These are phyloP conservation scores for Brachypalpus laphriformis DNA, from an alignment of 2,888 invertebrate species.

Conservation along the genomic window DNA sequence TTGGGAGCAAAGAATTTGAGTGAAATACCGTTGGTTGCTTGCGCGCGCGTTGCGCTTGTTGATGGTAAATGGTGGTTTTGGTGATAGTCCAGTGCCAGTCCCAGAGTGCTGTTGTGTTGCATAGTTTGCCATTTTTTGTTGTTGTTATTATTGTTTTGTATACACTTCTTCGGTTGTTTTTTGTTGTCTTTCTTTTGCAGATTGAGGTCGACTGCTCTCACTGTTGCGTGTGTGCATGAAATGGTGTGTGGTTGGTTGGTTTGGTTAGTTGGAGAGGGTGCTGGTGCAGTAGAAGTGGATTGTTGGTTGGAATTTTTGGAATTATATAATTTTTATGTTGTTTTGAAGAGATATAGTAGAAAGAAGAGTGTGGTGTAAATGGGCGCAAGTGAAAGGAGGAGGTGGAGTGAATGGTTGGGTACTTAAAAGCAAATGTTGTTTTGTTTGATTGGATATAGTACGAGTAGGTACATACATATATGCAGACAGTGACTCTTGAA, in stretches of 20 bases:
- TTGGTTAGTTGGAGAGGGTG: not conserved
- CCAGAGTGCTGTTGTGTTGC: constrained; percentile 35
- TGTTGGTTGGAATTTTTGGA: constrained; percentile 65
- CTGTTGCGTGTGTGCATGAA: constrained; percentile 59
- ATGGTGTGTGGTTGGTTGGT: not conserved
- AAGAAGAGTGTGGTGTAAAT: not conserved
- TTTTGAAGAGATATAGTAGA: constrained; percentile 22
- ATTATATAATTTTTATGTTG: constrained; percentile 68
- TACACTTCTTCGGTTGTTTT: constrained; percentile 4
- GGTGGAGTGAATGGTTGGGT: constrained; percentile 1
- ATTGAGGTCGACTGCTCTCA: constrained; percentile 72
- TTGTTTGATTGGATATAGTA: constrained; percentile 31
- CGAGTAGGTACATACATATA: no score
- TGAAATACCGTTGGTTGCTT: constrained; percentile 67
- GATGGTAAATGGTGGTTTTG: constrained; percentile 5
- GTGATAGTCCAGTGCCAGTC: no score
- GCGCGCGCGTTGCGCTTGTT: constrained; percentile 43
- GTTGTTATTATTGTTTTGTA: constrained; percentile 21
- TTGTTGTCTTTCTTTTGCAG: constrained; percentile 51
- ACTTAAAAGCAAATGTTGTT: constrained; percentile 41
- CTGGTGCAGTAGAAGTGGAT: constrained; percentile 53
- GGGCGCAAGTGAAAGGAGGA: constrained; percentile 20
- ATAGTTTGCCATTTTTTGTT: constrained; percentile 63
- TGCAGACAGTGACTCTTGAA: not conserved
- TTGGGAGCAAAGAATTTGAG: constrained; percentile 55